These are phyloP conservation scores for Agriopis leucophaearia DNA, from an alignment of 2,888 invertebrate genomes.

Conservation along the genomic window DNA sequence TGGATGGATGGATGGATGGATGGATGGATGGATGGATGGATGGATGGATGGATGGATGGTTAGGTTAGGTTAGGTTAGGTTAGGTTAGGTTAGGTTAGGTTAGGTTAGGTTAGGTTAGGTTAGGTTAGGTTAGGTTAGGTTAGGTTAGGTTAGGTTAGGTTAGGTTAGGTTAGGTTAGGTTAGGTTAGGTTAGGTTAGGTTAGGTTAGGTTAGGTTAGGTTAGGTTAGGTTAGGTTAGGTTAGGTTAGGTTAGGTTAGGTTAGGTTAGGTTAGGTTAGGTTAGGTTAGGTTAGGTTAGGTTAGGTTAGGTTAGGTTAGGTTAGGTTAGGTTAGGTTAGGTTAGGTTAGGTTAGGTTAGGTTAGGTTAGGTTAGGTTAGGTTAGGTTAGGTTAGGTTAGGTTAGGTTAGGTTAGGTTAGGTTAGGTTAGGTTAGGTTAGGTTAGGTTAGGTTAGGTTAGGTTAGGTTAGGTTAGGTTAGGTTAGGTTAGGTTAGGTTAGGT, in stretches of 20 bases:
- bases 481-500: conserved; percentile 48
- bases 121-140: conserved; percentile 39
- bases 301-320: conserved; percentile 34
- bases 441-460: conserved; percentile 41
- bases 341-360: conserved; percentile 35
- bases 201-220: conserved; percentile 40
- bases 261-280: conserved; percentile 3
- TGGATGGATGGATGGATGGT: neutral
- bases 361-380: conserved; percentile 29
- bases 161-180: conserved; percentile 40
- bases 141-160: conserved; percentile 37
- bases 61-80: no score
- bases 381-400: conserved; percentile 36
- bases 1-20: conserved; percentile 1
- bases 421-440: conserved; percentile 8
- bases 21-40: conserved; percentile 1
- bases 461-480: conserved; percentile 48
- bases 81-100: no score
- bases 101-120: conserved; percentile 36
- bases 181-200: conserved; percentile 38
- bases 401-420: conserved; percentile 20
- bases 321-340: conserved; percentile 36
- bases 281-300: conserved; percentile 31
- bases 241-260: neutral
- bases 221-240: conserved; percentile 33